These are phyloP conservation scores for Tor tambroides DNA, from an alignment of 2,113 vertebrate species.

Conservation along the genomic window DNA sequence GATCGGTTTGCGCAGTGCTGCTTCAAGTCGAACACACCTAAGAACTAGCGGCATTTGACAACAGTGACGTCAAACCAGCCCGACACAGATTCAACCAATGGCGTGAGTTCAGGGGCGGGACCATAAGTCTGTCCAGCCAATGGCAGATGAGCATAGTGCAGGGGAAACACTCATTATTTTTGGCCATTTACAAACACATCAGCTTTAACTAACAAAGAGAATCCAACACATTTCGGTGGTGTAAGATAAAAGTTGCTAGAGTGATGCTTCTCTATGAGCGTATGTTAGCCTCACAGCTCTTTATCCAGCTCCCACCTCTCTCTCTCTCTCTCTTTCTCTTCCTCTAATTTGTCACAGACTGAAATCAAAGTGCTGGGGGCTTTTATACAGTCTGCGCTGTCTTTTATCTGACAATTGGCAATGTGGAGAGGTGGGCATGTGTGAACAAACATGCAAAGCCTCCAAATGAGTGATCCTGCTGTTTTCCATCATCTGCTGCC, in stretches of 20 bases:
- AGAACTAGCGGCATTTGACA: too few species aligned
- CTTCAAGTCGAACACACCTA: too few species aligned
- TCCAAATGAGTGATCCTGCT: conserved; percentile 52
- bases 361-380: conserved; percentile 70
- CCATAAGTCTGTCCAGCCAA: not conserved
- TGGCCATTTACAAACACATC: not conserved
- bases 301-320: not conserved
- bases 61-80: too few species aligned
- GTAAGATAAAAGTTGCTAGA: not conserved
- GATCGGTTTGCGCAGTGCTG: too few species aligned
- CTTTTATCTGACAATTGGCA: conserved; percentile 61
- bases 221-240: not conserved
- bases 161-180: not conserved
- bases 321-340: conserved; percentile 4
- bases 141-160: not conserved
- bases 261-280: not conserved
- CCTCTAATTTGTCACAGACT: conserved; percentile 64
- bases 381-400: conserved; percentile 50
- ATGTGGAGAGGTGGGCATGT: conserved; percentile 58
- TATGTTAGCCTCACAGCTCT: conserved; percentile 2
- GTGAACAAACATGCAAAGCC: conserved; percentile 57
- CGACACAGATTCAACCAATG: too few species aligned
- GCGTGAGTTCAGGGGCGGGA: too few species aligned
- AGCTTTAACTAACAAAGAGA: not conserved
- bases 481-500: conserved; percentile 25